These are phyloP conservation scores for Lathamus discolor DNA, from an alignment of 2,113 vertebrate genomes.

Conservation along the genomic window DNA sequence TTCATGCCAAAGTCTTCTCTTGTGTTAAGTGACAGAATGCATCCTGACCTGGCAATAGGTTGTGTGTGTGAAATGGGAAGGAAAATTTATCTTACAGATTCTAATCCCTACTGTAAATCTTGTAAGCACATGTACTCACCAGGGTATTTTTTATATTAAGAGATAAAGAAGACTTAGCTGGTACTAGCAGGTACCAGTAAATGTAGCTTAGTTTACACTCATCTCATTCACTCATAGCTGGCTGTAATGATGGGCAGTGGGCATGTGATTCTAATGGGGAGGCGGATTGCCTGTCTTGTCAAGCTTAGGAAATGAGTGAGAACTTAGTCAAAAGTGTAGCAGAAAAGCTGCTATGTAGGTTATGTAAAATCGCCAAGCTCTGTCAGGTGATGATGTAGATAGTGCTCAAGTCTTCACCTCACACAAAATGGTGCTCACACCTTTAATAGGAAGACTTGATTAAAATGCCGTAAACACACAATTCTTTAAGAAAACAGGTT, in stretches of 20 bases:
- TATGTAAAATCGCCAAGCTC: slow-evolving; percentile 12
- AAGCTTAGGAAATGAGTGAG: slow-evolving; percentile 30
- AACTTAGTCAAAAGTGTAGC: slow-evolving; percentile 22
- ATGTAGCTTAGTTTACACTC: background rate
- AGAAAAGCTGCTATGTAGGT: slow-evolving; percentile 61
- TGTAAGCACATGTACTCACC: background rate
- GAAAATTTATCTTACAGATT: slow-evolving; percentile 51
- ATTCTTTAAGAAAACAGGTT: background rate
- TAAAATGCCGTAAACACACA: slow-evolving; percentile 41
- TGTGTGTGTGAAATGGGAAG: background rate
- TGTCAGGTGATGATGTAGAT: slow-evolving; percentile 35
- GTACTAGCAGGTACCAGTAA: slow-evolving; percentile 46
- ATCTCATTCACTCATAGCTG: background rate
- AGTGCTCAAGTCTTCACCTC: slow-evolving; percentile 8
- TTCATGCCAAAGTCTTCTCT: slow-evolving; percentile 28
- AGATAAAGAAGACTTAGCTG: slow-evolving; percentile 37
- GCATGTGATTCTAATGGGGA: background rate
- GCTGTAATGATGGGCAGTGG: background rate
- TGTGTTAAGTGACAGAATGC: slow-evolving; percentile 29
- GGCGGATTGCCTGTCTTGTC: slow-evolving; percentile 2
- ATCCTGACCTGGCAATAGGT: slow-evolving; percentile 35
- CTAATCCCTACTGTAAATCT: slow-evolving; percentile 61
- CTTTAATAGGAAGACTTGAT: slow-evolving; percentile 35
- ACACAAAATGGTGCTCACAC: slow-evolving; percentile 13
- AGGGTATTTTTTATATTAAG: background rate